A percentile compares a stretch with the other conserved stretches of the same genome.
phyloP scores from a whole-genome alignment of 2,113 vertebrate species.

The Apodemus sylvaticus region DNA sequence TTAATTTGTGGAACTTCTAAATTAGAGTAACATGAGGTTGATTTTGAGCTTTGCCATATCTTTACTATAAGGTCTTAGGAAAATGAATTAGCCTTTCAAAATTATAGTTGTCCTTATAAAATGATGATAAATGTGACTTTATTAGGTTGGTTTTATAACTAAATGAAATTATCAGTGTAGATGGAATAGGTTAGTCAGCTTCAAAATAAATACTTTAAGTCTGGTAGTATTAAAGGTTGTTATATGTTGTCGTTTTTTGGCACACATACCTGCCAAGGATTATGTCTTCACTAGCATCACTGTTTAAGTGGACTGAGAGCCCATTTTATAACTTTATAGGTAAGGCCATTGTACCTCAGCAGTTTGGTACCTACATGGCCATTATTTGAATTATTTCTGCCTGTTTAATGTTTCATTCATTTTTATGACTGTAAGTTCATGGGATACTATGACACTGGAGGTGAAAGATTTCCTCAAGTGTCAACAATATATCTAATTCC shows the following conservation, averaged over 20 bases:
- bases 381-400: conserved; percentile 12
- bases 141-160: not conserved
- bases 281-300: conserved; percentile 1
- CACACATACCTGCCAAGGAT: not conserved
- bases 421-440: not conserved
- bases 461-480: not conserved
- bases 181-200: not conserved
- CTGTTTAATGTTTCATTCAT: not conserved
- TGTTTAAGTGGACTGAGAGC: not conserved
- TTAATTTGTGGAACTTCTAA: not conserved
- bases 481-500: not conserved
- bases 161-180: conserved; percentile 21
- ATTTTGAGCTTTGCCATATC: not conserved
- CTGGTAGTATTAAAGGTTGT: not conserved
- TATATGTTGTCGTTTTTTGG: not conserved
- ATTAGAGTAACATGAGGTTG: not conserved
- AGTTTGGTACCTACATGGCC: not conserved
- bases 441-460: not conserved
- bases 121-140: conserved; percentile 8
- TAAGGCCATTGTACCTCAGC: not conserved
- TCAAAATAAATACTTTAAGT: not conserved
- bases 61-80: not conserved
- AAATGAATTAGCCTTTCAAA: not conserved
- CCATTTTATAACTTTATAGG: not conserved
- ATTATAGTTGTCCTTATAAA: conserved; percentile 30